phyloP scores from a whole-genome alignment of 2,113 vertebrate genomes.

The Hemibagrus wyckioides region DNA sequence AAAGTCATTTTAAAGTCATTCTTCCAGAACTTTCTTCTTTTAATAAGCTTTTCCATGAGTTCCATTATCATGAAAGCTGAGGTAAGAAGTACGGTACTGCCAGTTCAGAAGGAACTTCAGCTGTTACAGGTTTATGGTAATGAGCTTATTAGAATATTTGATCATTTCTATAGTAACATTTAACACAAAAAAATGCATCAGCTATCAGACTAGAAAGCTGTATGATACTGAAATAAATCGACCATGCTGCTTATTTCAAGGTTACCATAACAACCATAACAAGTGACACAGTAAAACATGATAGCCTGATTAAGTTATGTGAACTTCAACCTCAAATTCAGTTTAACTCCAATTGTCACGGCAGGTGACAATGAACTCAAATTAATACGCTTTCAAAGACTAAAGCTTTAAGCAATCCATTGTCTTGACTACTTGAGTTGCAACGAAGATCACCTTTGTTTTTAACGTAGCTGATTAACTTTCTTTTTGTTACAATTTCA shows the following conservation, averaged over 20 bases:
- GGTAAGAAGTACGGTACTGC: background rate
- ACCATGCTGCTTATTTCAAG: background rate
- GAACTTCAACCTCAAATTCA: no score
- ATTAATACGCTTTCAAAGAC: no score
- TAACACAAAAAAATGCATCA: background rate
- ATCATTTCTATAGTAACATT: background rate
- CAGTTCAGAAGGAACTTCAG: background rate
- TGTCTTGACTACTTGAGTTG: no score
- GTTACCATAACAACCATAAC: background rate
- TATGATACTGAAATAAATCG: no score
- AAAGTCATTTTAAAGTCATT: conserved; percentile 19
- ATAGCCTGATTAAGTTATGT: no score
- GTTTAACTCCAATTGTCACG: no score
- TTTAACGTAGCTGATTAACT: no score
- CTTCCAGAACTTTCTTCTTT: background rate
- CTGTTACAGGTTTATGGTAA: background rate
- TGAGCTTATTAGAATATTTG: background rate
- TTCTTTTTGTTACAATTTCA: no score
- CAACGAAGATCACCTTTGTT: no score
- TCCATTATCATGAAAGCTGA: background rate
- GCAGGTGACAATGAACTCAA: no score
- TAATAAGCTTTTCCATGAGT: background rate
- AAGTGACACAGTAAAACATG: background rate
- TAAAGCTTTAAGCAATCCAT: no score
- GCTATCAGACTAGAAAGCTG: background rate